Evolutionary conservation across 2,888 invertebrate species (phyloP).

Genomic region (Tigriopus californicus): DNA sequence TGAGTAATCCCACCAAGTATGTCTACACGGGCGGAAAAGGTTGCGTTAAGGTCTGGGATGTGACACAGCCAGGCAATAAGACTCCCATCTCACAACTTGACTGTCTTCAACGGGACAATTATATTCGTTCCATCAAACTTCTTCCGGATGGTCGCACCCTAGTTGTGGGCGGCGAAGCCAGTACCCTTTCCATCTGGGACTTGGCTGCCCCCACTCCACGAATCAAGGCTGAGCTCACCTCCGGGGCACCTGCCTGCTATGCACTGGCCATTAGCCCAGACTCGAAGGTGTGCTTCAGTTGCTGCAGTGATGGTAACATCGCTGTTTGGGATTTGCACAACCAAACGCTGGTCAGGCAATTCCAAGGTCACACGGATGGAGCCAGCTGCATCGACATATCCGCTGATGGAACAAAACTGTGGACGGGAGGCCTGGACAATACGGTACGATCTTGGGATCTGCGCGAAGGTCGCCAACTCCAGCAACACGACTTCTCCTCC

Average conservation of each 20-base stretch:
- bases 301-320: conserved; percentile 91
- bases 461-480: conserved; percentile 70
- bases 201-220: conserved; percentile 71
- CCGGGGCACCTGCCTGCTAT: conserved; percentile 86
- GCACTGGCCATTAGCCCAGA: conserved; percentile 91
- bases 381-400: conserved; percentile 91
- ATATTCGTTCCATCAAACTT: conserved; percentile 86
- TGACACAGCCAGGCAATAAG: conserved; percentile 64
- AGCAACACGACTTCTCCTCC: conserved; percentile 80
- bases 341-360: conserved; percentile 68
- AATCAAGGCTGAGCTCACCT: conserved; percentile 80
- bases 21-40: conserved; percentile 97
- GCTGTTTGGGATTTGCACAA: conserved; percentile 92
- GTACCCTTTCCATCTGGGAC: conserved; percentile 89
- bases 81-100: conserved; percentile 72
- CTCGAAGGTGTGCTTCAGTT: conserved; percentile 90
- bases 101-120: conserved; percentile 83
- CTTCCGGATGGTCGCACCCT: conserved; percentile 81
- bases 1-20: conserved; percentile 66
- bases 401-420: conserved; percentile 70
- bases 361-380: conserved; percentile 85
- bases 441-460: conserved; percentile 88
- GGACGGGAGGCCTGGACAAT: conserved; percentile 90
- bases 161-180: conserved; percentile 90
- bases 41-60: conserved; percentile 89